Evolutionary conservation across 2,888 invertebrate species (phyloP).

Genomic region (Oxycera nigricornis): DNA sequence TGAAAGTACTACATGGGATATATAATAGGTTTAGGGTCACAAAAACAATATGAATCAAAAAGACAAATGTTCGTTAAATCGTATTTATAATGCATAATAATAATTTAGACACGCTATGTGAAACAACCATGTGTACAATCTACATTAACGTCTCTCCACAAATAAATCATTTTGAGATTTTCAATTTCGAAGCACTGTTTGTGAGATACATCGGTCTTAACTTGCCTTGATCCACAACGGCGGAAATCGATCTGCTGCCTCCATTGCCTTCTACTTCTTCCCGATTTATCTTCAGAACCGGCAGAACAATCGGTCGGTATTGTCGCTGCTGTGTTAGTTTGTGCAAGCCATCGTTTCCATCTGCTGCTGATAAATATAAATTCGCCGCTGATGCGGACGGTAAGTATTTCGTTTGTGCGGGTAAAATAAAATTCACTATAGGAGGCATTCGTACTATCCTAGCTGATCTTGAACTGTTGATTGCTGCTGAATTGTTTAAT

Average conservation of each 20-base stretch:
- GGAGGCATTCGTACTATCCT: slow-evolving; percentile 57
- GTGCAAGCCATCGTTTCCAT: background rate
- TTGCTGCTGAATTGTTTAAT: slow-evolving; percentile 2
- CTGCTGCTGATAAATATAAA: background rate
- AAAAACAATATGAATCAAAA: too few relatives aligned
- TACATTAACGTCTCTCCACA: background rate
- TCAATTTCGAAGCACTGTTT: slow-evolving; percentile 60
- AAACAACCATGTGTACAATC: background rate
- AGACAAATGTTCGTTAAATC: too few relatives aligned
- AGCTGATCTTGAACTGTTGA: slow-evolving; percentile 50
- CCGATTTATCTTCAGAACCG: slow-evolving; percentile 51
- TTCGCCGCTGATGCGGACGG: background rate
- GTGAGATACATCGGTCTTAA: slow-evolving; percentile 57
- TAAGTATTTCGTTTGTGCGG: slow-evolving; percentile 14
- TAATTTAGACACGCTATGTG: slow-evolving; percentile 17
- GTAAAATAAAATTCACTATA: slow-evolving; percentile 55
- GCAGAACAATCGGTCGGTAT: slow-evolving; percentile 38
- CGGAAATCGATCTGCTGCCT: slow-evolving; percentile 58
- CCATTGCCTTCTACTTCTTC: slow-evolving; percentile 25
- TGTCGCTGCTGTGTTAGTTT: background rate
- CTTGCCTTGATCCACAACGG: slow-evolving; percentile 55
- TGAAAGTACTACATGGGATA: too few relatives aligned
- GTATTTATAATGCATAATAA: slow-evolving; percentile 33
- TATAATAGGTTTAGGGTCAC: too few relatives aligned
- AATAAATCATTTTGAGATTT: slow-evolving; percentile 44